Conservation (phyloP, 2,888 invertebrate species). For the Habrosyne pyritoides region DNA sequence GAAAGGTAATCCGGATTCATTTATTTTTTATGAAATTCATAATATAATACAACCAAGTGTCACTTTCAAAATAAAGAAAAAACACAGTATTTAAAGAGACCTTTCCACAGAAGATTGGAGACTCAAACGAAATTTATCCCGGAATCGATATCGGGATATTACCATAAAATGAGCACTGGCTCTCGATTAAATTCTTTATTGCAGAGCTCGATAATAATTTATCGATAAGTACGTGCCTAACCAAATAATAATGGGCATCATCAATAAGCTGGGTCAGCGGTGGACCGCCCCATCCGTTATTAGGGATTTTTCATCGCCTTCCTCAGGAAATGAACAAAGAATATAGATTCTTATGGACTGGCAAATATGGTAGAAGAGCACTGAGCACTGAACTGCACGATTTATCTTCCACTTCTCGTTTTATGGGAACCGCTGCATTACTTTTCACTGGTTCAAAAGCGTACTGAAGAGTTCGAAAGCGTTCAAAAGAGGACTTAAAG, state of each 20-base stretch:
- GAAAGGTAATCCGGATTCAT: too few relatives aligned
- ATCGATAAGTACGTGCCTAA: slow-evolving; percentile 36
- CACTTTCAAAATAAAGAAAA: too few relatives aligned
- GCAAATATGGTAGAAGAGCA: not conserved
- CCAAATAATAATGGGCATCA: slow-evolving; percentile 54
- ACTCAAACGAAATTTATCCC: not conserved
- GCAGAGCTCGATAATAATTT: slow-evolving; percentile 39
- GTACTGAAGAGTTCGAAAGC: too few relatives aligned
- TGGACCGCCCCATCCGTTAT: slow-evolving; percentile 45
- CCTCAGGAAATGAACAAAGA: slow-evolving; percentile 41
- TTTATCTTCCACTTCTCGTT: not conserved
- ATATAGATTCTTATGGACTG: slow-evolving; percentile 27
- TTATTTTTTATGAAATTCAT: too few relatives aligned
- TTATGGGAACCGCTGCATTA: too few relatives aligned
- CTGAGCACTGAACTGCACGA: not conserved
- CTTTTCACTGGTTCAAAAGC: too few relatives aligned
- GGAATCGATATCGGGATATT: slow-evolving; percentile 19
- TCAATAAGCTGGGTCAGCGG: slow-evolving; percentile 40
- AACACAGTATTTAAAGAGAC: slow-evolving; percentile 1
- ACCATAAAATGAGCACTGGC: slow-evolving; percentile 21
- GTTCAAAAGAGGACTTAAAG: too few relatives aligned
- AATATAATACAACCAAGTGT: too few relatives aligned
- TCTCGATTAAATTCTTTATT: slow-evolving; percentile 44
- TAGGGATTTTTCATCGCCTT: slow-evolving; percentile 47
- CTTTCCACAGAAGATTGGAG: not conserved